phyloP scores from a whole-genome alignment of 2,113 vertebrate species.

The Cheilinus undulatus region DNA sequence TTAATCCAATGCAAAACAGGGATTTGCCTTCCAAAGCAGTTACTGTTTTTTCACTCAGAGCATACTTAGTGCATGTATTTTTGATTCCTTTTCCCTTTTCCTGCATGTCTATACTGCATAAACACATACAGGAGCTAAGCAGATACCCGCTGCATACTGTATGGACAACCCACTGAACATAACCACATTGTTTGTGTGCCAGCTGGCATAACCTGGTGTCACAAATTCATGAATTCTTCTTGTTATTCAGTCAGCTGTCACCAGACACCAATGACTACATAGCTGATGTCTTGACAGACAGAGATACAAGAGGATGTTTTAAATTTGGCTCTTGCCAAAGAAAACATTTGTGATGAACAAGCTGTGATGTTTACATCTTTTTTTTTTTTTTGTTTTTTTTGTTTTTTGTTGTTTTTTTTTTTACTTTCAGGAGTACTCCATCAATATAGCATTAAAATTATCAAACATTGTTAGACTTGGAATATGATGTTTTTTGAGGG shows the following conservation, averaged over 20 bases:
- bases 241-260: not conserved
- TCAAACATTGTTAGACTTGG: not conserved
- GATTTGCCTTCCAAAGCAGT: slow-evolving; percentile 42
- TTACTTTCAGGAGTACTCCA: not conserved
- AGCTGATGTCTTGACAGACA: slow-evolving; percentile 42
- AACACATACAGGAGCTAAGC: slow-evolving; percentile 30
- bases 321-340: not conserved
- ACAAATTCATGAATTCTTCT: slow-evolving; percentile 1
- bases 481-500: not conserved
- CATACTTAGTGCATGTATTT: slow-evolving; percentile 63
- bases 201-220: slow-evolving; percentile 4
- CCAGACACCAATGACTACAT: slow-evolving; percentile 6
- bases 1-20: slow-evolving; percentile 42
- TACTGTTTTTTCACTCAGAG: slow-evolving; percentile 25
- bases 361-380: not conserved
- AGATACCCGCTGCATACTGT: slow-evolving; percentile 19
- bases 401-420: slow-evolving; percentile 3
- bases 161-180: slow-evolving; percentile 19
- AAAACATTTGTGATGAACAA: not conserved
- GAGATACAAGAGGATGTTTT: slow-evolving; percentile 38
- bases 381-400: slow-evolving; percentile 5
- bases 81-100: slow-evolving; percentile 33
- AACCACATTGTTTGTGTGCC: slow-evolving; percentile 8
- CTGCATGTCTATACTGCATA: slow-evolving; percentile 58
- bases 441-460: not conserved